Evolutionary conservation across 2,888 invertebrate genomes (phyloP).

Genomic region (Phymatocera aterrima): DNA sequence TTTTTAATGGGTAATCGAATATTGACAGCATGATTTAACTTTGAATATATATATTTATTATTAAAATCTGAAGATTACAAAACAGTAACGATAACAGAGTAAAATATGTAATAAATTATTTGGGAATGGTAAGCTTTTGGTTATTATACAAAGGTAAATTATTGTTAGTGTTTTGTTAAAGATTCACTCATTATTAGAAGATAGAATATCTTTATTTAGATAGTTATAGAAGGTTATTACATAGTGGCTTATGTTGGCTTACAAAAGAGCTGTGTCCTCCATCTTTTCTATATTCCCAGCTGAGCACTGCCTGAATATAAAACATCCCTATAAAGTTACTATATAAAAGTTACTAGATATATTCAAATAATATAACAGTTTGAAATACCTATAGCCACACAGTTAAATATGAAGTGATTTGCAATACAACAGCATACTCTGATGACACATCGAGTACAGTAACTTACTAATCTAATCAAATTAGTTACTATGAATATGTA

Average conservation of each 20-base stretch:
- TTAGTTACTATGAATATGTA: constrained; percentile 3
- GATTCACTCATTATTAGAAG: too few species aligned
- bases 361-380: too few species aligned
- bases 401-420: constrained; percentile 1
- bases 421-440: background rate
- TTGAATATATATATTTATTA: constrained; percentile 43
- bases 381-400: constrained; percentile 33
- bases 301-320: too few species aligned
- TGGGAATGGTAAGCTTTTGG: constrained; percentile 37
- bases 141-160: constrained; percentile 16
- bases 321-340: too few species aligned
- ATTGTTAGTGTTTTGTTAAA: too few species aligned
- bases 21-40: background rate
- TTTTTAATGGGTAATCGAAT: background rate
- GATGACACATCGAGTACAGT: background rate
- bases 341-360: too few species aligned
- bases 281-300: too few species aligned
- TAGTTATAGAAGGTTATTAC: too few species aligned
- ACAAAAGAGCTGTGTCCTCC: too few species aligned
- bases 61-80: constrained; percentile 33
- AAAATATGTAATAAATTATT: constrained; percentile 44
- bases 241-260: too few species aligned
- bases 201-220: too few species aligned
- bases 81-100: constrained; percentile 44
- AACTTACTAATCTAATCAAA: background rate